These are phyloP conservation scores for Ellobium chinense DNA, from an alignment of 2,888 invertebrate species.

Conservation along the genomic window DNA sequence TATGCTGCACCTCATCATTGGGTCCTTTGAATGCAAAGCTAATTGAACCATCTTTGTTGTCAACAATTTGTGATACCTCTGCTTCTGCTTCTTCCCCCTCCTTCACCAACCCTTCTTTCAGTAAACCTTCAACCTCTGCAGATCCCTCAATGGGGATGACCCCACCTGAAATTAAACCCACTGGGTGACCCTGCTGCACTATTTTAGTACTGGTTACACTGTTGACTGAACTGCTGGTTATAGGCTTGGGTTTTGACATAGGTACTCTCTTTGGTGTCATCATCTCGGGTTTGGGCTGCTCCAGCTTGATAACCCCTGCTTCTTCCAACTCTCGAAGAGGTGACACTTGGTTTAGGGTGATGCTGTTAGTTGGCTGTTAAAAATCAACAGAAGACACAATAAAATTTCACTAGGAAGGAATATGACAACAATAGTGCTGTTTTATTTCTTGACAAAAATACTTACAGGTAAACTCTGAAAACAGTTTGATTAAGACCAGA, in stretches of 20 bases:
- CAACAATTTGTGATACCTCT: conserved; percentile 34
- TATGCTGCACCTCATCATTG: conserved; percentile 44
- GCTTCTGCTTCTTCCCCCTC: conserved; percentile 11
- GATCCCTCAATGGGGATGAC: conserved; percentile 6
- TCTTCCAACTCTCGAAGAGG: conserved; percentile 42
- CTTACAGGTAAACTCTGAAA: no score
- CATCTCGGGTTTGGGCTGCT: conserved; percentile 29
- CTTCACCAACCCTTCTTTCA: conserved; percentile 21
- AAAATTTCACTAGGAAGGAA: not conserved
- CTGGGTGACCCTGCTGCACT: not conserved
- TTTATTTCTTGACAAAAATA: no score
- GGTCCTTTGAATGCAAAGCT: conserved; percentile 44
- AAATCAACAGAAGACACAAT: not conserved
- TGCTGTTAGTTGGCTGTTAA: conserved; percentile 36
- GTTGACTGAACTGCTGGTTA: not conserved
- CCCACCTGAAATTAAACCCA: conserved; percentile 3
- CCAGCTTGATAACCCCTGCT: conserved; percentile 42
- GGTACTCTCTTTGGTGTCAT: not conserved
- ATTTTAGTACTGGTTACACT: not conserved
- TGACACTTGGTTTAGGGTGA: conserved; percentile 41
- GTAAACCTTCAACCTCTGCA: not conserved
- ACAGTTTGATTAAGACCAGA: no score
- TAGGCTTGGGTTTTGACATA: not conserved
- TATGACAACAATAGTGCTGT: no score
- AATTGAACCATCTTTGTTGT: conserved; percentile 34